Conservation (phyloP, 2,797 vertebrate species). For the Mycteria americana region DNA sequence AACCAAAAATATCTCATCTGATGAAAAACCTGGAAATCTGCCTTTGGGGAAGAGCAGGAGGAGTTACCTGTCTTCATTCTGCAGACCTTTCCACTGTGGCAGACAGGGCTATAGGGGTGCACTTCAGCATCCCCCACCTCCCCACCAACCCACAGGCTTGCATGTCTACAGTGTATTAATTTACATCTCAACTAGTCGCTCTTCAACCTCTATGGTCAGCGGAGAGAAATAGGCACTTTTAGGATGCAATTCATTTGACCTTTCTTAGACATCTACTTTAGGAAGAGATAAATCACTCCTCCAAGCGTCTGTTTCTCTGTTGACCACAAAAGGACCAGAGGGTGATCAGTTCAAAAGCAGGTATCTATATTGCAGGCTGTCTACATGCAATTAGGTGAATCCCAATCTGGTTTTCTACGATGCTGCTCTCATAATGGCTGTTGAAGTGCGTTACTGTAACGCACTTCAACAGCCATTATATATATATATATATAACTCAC, state of each 20-base stretch:
- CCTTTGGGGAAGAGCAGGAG: not conserved
- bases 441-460: not conserved
- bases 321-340: not conserved
- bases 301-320: not conserved
- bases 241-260: constrained; percentile 42
- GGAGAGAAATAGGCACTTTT: constrained; percentile 18
- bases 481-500: not conserved
- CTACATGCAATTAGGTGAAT: not conserved
- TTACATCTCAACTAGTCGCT: constrained; percentile 3
- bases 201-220: constrained; percentile 10
- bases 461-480: no score
- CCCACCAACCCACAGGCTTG: not conserved
- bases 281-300: constrained; percentile 24
- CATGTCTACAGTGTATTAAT: not conserved
- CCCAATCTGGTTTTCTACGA: not conserved
- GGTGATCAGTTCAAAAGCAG: not conserved
- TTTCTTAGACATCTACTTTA: constrained; percentile 26
- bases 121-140: not conserved
- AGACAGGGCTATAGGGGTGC: not conserved
- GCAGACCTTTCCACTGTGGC: not conserved
- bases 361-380: not conserved
- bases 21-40: not conserved
- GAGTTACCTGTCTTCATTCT: not conserved
- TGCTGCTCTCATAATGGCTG: not conserved
- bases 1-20: not conserved